Evolutionary conservation across 2,888 invertebrate genomes (phyloP).

Genomic region (Limenitis camilla): DNA sequence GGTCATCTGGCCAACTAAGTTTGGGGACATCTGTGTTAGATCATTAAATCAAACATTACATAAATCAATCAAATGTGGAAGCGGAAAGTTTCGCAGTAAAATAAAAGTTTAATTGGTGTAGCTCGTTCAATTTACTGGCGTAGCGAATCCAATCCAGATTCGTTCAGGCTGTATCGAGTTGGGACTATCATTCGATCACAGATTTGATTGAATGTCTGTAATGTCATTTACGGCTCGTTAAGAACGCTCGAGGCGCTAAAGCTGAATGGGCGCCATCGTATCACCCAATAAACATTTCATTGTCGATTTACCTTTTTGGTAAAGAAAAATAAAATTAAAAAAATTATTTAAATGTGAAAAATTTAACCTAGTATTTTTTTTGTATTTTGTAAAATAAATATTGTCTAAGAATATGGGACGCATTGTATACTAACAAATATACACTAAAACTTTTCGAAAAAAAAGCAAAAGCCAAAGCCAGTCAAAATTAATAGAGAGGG

Average conservation of each 20-base stretch:
- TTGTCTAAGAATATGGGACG: too few species aligned
- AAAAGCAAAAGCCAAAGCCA: too few species aligned
- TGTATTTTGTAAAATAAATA: too few species aligned
- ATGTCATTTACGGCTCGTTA: slow-evolving; percentile 60
- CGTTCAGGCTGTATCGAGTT: slow-evolving; percentile 33
- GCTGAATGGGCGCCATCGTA: slow-evolving; percentile 27
- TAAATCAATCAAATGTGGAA: slow-evolving; percentile 23
- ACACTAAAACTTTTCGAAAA: too few species aligned
- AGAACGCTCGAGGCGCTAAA: slow-evolving; percentile 49
- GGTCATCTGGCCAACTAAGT: background rate
- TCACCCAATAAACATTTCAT: slow-evolving; percentile 54
- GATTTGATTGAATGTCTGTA: slow-evolving; percentile 57
- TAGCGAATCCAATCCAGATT: slow-evolving; percentile 28
- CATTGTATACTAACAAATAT: too few species aligned
- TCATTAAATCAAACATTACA: slow-evolving; percentile 22
- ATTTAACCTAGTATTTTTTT: background rate
- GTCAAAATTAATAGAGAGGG: too few species aligned
- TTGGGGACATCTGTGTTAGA: slow-evolving; percentile 14
- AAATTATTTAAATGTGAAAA: background rate
- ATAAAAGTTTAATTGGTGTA: slow-evolving; percentile 32
- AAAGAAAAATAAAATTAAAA: background rate
- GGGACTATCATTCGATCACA: slow-evolving; percentile 42
- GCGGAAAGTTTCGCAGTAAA: slow-evolving; percentile 24
- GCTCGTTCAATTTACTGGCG: slow-evolving; percentile 28
- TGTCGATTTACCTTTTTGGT: slow-evolving; percentile 21